phyloP scores from a whole-genome alignment of 2,113 vertebrate species.

The Elephantulus edwardii region DNA sequence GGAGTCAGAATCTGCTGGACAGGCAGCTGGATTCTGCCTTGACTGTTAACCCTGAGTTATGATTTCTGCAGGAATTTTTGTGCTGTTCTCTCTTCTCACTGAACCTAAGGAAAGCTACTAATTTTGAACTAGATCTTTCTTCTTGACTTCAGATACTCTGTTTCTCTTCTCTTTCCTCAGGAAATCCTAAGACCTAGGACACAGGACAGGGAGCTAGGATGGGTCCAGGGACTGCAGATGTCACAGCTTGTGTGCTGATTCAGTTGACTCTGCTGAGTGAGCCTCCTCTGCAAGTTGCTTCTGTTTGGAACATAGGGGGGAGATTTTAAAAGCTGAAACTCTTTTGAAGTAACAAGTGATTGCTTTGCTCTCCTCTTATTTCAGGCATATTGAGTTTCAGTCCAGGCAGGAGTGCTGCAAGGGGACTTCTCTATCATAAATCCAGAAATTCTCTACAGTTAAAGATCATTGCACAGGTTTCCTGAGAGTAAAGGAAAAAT shows the following conservation, averaged over 20 bases:
- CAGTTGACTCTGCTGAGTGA: neutral
- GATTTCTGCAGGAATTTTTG: neutral
- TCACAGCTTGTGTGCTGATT: neutral
- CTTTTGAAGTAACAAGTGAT: conserved; percentile 53
- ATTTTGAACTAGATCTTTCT: neutral
- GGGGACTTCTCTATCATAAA: conserved; percentile 18
- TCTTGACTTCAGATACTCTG: neutral
- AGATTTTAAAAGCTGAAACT: conserved; percentile 50
- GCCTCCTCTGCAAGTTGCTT: neutral
- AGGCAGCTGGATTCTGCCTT: neutral
- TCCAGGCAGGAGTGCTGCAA: conserved; percentile 8
- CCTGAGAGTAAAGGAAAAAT: conserved; percentile 54
- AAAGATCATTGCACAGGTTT: conserved; percentile 52
- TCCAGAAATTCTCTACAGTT: conserved; percentile 22
- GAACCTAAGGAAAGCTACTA: neutral
- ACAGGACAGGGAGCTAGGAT: neutral
- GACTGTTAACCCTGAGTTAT: neutral
- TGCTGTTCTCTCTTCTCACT: neutral
- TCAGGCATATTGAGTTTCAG: conserved; percentile 30
- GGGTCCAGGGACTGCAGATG: neutral
- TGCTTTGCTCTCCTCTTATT: conserved; percentile 46
- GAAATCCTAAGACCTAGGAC: neutral
- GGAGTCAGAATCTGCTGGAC: neutral
- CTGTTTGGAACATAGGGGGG: conserved; percentile 38
- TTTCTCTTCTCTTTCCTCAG: neutral